Conservation (phyloP, 2,888 invertebrate species). For the Ashinkailepas kermadecensis region DNA sequence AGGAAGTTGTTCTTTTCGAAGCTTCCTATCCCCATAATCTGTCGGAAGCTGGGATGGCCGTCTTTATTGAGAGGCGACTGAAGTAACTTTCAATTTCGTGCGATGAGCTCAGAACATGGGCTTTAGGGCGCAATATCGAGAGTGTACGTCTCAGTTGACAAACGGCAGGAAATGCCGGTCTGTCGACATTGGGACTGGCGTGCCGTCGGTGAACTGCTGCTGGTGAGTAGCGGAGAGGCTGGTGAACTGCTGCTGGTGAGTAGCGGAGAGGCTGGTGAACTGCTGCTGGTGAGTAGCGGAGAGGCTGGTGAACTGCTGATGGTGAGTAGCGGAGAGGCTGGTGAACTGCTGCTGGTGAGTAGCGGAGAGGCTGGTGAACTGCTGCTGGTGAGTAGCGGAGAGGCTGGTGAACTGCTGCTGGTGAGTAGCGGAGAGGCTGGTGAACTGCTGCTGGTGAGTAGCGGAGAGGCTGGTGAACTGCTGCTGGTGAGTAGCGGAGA, state of each 20-base stretch:
- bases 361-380: no score
- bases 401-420: no score
- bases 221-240: neutral
- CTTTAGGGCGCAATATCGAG: neutral
- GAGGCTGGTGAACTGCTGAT: no score
- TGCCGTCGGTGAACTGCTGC: neutral
- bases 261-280: no score
- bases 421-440: neutral
- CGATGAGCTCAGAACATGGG: neutral
- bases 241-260: neutral
- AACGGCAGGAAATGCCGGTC: neutral
- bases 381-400: neutral
- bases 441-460: neutral
- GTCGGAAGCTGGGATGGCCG: neutral
- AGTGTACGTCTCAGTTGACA: neutral
- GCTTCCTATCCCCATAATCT: conserved; percentile 9
- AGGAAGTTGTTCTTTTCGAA: conserved; percentile 15
- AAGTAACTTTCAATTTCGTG: conserved; percentile 3
- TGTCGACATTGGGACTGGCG: neutral
- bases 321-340: neutral
- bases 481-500: neutral
- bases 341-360: neutral
- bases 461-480: no score
- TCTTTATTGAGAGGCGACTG: conserved; percentile 1
- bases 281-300: neutral